Base-by-base conservation (phyloP, 2,888 invertebrate species). In the Oxyscelio sp. region DNA sequence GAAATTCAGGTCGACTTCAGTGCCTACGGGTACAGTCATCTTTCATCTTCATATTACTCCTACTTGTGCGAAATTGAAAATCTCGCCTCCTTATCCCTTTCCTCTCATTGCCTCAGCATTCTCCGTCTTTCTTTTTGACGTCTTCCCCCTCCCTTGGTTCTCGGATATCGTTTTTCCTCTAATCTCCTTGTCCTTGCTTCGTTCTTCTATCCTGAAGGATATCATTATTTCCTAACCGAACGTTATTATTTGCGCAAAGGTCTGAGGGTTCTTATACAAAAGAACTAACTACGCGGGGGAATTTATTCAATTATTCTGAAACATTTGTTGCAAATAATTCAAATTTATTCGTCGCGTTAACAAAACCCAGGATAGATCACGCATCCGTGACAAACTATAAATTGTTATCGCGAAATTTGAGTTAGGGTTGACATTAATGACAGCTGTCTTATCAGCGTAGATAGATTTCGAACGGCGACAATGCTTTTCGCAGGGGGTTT, bases 11-110 rank as follows among this genome's bases (percentile, higher is more conserved):
- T 81, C 73, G 80, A 81, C 73, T 85, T 48, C 61, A 75, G 50
- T 80, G 85, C 77, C 73, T 85, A 70, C 81, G 81, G 75, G 78
- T 78, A 81, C 75, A 78, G 81, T 85, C 85, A 86, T 90, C 90
- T 89, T 90, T 91, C 91, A 91, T 92, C 92, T 92, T 93, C 91
- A 89, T 91, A 88, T 91, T 90, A 90, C 88, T 90, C 89, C 89
- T 91, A 87, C 89, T 91, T 89, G 87, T 87, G 85, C 88, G 85
- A 87, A 92, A 91, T 90, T 90, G 90, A 91, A 91, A 92, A 90
- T 91, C 89, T 89, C 87, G 56, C 77, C 78, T 83, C 68, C 85
- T 86, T 85, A 83, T 87, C 79, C 75, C 79, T 79, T 66, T 70
- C 59, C 58, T 65, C 50, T 6, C 54, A 19, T 38, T 65, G 8